These are phyloP conservation scores for Liasis olivaceus DNA, from an alignment of 2,797 vertebrate genomes.

Conservation along the genomic window DNA sequence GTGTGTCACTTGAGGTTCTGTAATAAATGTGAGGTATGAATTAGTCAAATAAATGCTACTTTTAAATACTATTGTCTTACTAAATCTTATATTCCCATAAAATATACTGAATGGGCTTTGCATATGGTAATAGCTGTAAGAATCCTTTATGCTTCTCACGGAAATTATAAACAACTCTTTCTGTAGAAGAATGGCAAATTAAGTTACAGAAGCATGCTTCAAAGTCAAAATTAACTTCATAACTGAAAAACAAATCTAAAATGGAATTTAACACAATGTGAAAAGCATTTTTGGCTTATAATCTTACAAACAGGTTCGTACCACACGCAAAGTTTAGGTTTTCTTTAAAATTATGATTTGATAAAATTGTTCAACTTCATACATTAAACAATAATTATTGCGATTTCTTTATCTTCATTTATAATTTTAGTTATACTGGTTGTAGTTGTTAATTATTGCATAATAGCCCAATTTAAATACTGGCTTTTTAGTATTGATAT, in stretches of 20 bases:
- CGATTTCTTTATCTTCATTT: not conserved
- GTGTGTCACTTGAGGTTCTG: not conserved
- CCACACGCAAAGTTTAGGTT: not conserved
- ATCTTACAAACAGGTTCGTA: not conserved
- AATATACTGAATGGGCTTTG: not conserved
- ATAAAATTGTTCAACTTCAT: not conserved
- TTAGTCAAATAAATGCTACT: not conserved
- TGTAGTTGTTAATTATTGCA: not conserved
- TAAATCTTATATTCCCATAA: not conserved
- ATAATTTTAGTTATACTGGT: not conserved
- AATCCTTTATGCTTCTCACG: not conserved
- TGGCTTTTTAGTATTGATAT: not conserved
- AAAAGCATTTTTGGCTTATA: not conserved
- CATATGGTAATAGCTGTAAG: not conserved
- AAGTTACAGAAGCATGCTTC: not conserved
- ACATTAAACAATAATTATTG: not conserved
- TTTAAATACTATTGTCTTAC: not conserved
- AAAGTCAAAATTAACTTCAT: not conserved
- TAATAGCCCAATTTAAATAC: not conserved
- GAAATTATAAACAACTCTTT: not conserved
- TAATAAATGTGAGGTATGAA: not conserved
- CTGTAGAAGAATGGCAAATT: not conserved
- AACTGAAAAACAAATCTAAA: not conserved
- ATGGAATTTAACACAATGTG: not conserved
- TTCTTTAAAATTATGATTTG: not conserved